Conservation (phyloP, 2,113 vertebrate species). For the Chaenocephalus aceratus region DNA sequence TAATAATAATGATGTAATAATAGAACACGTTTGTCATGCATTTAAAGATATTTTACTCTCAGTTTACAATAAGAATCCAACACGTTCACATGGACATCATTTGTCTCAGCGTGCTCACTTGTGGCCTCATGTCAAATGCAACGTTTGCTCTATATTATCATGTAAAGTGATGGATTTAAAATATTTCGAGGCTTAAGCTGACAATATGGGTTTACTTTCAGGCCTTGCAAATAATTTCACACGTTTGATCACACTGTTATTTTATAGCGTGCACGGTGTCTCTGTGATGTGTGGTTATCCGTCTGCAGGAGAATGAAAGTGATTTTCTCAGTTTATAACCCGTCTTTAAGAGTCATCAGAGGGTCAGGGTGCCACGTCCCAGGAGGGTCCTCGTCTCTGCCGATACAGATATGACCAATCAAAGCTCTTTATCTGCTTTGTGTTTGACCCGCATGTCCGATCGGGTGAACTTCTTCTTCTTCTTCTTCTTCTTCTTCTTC, state of each 20-base stretch:
- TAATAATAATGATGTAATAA: neutral
- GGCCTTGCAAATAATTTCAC: neutral
- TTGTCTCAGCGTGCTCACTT: neutral
- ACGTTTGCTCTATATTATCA: neutral
- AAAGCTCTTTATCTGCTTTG: conserved; percentile 49
- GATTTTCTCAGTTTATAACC: conserved; percentile 74
- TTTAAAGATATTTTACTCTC: neutral
- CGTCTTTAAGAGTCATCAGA: conserved; percentile 62
- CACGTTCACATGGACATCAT: neutral
- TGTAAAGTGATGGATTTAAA: neutral
- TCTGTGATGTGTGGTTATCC: neutral
- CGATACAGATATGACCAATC: conserved; percentile 60
- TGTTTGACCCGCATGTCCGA: conserved; percentile 33
- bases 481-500: neutral
- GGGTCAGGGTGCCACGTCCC: conserved; percentile 70
- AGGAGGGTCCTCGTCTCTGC: conserved; percentile 62
- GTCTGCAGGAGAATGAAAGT: conserved; percentile 24
- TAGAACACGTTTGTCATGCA: neutral
- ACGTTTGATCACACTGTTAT: neutral
- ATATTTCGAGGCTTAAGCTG: neutral
- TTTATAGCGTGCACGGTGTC: neutral
- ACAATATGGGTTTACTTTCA: too few relatives aligned
- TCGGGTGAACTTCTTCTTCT: neutral
- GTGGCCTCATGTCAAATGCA: conserved; percentile 5
- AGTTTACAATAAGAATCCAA: neutral